These are phyloP conservation scores for Metopia argyrocephala DNA, from an alignment of 2,888 invertebrate genomes.

Conservation along the genomic window DNA sequence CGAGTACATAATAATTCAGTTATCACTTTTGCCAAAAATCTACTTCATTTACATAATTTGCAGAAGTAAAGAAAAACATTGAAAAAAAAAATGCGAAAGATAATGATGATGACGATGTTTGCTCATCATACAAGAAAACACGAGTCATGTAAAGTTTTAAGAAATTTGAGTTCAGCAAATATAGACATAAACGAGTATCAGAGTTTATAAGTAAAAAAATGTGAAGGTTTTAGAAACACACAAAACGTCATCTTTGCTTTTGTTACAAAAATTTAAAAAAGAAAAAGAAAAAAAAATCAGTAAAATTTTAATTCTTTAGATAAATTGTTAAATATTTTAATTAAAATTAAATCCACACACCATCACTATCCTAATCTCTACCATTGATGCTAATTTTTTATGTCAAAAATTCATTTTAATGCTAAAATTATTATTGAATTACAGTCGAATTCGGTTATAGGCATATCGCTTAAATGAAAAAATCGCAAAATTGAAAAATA, in stretches of 20 bases:
- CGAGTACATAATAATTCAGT: constrained; percentile 40
- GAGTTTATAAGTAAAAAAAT: too few relatives aligned
- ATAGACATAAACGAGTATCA: background rate
- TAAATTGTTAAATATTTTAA: constrained; percentile 6
- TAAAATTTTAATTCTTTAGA: background rate
- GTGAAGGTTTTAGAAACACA: too few relatives aligned
- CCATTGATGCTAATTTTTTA: too few relatives aligned
- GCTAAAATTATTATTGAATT: too few relatives aligned
- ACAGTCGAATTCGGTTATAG: too few relatives aligned
- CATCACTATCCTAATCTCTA: too few relatives aligned
- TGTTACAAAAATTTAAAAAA: too few relatives aligned
- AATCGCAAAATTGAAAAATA: too few relatives aligned
- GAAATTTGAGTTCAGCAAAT: background rate
- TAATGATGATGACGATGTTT: background rate
- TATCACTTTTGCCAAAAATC: constrained; percentile 44
- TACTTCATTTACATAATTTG: constrained; percentile 54
- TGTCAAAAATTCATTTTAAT: too few relatives aligned
- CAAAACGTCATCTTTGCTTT: too few relatives aligned
- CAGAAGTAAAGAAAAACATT: constrained; percentile 10
- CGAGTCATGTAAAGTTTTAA: constrained; percentile 1
- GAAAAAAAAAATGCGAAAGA: background rate
- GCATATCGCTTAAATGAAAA: too few relatives aligned
- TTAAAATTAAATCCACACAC: constrained; percentile 30
- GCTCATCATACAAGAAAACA: background rate
- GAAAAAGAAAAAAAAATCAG: too few relatives aligned